A percentile compares a stretch with the other conserved stretches of the same genome.
Conservation (phyloP, 2,113 vertebrate species). For the Paradoxurus hermaphroditus region DNA sequence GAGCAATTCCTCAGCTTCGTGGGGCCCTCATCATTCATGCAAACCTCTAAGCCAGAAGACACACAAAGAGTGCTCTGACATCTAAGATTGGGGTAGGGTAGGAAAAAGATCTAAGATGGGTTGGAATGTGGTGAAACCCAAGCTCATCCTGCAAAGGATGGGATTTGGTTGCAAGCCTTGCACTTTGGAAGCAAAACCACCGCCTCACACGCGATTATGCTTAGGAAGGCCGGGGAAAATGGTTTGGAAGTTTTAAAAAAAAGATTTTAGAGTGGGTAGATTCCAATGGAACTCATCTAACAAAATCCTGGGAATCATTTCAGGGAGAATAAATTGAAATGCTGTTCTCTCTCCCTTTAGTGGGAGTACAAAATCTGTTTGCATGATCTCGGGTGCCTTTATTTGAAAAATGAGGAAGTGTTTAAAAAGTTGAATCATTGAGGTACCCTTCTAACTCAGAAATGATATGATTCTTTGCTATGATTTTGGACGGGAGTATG, state of each 20-base stretch:
- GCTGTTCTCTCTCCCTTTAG: background rate
- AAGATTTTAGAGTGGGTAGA: background rate
- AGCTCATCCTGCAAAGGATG: conserved; percentile 23
- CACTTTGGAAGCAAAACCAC: background rate
- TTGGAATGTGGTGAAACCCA: background rate
- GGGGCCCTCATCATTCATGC: background rate
- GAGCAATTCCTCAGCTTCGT: conserved; percentile 23
- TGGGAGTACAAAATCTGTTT: background rate
- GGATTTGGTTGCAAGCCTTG: background rate
- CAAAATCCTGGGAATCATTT: conserved; percentile 20
- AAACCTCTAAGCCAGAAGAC: conserved; percentile 17
- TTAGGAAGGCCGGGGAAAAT: conserved; percentile 5
- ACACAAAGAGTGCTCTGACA: background rate
- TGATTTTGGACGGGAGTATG: background rate
- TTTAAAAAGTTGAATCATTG: background rate
- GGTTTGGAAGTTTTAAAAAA: background rate
- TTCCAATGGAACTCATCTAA: conserved; percentile 3
- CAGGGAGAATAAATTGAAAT: background rate
- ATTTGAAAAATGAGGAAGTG: background rate
- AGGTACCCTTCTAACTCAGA: background rate
- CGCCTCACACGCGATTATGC: background rate
- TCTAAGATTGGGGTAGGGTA: background rate
- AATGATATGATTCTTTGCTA: background rate
- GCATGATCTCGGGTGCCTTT: background rate
- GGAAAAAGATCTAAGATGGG: conserved; percentile 24